These are phyloP conservation scores for Artibeus jamaicensis DNA, from an alignment of 2,797 vertebrate species.

Conservation along the genomic window DNA sequence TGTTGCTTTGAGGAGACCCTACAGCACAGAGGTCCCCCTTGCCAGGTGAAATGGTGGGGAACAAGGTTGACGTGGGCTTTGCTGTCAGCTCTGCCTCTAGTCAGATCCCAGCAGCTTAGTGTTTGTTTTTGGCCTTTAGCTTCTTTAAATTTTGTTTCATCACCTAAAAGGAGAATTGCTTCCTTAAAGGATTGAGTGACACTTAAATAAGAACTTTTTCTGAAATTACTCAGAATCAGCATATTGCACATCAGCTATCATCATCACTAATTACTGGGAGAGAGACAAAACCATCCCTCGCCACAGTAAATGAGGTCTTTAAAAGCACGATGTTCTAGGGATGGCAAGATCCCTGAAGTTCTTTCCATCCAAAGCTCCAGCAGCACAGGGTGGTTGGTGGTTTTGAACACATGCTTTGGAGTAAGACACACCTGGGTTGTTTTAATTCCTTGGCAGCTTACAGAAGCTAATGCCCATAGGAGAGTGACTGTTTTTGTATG, in stretches of 20 bases:
- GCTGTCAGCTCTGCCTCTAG: background rate
- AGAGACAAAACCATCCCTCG: background rate
- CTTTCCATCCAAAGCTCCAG: background rate
- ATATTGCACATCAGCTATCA: background rate
- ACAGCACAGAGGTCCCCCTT: background rate
- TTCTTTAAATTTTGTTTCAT: background rate
- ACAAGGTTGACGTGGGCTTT: background rate
- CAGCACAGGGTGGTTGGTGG: background rate
- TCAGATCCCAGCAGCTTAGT: background rate
- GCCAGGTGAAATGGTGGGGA: background rate
- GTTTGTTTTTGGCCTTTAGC: background rate
- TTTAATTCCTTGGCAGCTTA: background rate
- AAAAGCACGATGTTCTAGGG: background rate
- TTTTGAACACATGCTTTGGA: background rate
- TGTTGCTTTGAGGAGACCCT: background rate
- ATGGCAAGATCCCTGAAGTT: background rate
- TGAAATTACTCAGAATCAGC: background rate
- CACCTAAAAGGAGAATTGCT: background rate
- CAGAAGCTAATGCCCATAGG: background rate
- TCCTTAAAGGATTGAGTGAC: background rate
- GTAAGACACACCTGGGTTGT: background rate
- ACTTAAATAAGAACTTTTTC: background rate
- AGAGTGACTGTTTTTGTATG: background rate
- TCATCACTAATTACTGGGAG: background rate
- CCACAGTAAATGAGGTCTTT: background rate